Evolutionary conservation across 2,888 invertebrate genomes (phyloP).

Genomic region (Ormyrus pomaceus): DNA sequence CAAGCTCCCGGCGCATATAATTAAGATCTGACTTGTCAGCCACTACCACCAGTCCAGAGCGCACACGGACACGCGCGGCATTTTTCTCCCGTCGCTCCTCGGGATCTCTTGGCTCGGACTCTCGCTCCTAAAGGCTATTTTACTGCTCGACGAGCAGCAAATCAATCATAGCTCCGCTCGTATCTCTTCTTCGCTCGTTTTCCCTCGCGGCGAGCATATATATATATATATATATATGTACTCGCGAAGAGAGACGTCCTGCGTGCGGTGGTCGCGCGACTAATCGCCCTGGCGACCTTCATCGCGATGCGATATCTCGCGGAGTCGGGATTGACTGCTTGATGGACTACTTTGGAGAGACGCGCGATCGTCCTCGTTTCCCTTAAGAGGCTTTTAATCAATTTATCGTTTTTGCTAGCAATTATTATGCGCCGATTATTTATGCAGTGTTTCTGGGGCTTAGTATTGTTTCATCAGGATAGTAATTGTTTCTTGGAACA

Average conservation of each 20-base stretch:
- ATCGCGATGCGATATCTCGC: not conserved
- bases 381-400: too few species aligned
- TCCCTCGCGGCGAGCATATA: too few species aligned
- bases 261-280: not conserved
- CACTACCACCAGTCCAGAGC: not conserved
- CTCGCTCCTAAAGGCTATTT: constrained; percentile 4
- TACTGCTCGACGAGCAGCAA: not conserved
- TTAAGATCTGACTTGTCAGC: constrained; percentile 47
- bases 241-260: not conserved
- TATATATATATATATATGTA: too few species aligned
- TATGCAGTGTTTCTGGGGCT: too few species aligned
- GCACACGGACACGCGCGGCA: not conserved
- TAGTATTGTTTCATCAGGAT: too few species aligned
- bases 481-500: too few species aligned
- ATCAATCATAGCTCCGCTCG: constrained; percentile 21
- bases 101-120: not conserved
- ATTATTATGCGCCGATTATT: too few species aligned
- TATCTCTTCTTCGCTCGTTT: too few species aligned
- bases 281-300: constrained; percentile 37
- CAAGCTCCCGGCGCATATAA: constrained; percentile 37
- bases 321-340: not conserved
- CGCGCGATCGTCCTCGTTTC: too few species aligned
- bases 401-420: too few species aligned
- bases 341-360: constrained; percentile 17
- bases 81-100: too few species aligned